phyloP scores from a whole-genome alignment of 2,888 invertebrate genomes.

The Colostygia pectinataria region DNA sequence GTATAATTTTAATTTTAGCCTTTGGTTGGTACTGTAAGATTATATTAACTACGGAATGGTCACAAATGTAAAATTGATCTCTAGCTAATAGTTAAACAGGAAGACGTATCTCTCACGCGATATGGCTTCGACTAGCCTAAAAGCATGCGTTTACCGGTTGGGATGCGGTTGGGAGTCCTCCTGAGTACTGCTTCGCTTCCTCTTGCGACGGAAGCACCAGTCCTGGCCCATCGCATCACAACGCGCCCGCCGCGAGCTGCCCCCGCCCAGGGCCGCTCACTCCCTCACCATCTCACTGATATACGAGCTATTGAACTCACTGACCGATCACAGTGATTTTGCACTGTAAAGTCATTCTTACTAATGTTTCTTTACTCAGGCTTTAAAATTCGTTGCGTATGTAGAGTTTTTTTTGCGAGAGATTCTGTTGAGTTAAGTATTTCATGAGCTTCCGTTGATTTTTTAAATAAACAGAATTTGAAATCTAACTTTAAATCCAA shows the following conservation, averaged over 20 bases:
- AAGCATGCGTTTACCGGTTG: conserved; percentile 66
- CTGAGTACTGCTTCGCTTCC: conserved; percentile 86
- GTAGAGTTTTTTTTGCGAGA: conserved; percentile 12
- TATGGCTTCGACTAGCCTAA: no score
- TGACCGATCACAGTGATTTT: conserved; percentile 12
- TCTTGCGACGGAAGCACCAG: conserved; percentile 88
- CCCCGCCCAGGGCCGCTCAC: conserved; percentile 79
- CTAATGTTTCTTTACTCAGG: conserved; percentile 18
- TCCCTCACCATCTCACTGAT: conserved; percentile 42
- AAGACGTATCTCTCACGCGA: no score
- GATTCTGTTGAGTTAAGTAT: conserved; percentile 10
- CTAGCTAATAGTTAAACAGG: no score
- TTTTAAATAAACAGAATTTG: conserved; percentile 2
- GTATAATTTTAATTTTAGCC: no score
- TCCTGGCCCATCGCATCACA: conserved; percentile 88
- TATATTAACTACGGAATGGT: no score
- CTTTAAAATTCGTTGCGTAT: conserved; percentile 21
- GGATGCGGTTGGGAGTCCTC: conserved; percentile 84
- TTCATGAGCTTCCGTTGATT: conserved; percentile 45
- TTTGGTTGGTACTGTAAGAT: no score
- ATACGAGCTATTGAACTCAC: conserved; percentile 28
- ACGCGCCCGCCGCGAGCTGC: conserved; percentile 80
- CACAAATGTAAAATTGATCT: no score
- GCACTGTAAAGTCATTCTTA: conserved; percentile 15
- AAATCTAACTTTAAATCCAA: no score